Base-by-base conservation (phyloP, 2,888 invertebrate species). In the Sinodicranocentrus sp. region DNA sequence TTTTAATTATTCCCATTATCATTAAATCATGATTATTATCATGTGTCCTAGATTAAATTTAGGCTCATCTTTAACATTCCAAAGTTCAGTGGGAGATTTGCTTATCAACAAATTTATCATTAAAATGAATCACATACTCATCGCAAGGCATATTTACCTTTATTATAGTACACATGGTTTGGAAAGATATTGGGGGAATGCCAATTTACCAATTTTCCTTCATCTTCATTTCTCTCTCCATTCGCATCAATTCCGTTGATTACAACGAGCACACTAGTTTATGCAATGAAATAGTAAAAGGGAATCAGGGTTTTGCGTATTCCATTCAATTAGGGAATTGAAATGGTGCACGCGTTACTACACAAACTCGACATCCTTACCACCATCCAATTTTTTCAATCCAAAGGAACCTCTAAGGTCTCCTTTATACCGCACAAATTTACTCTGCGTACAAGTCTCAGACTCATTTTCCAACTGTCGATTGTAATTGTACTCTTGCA, bases 21-120 rank as follows among this genome's bases (percentile, higher is more conserved):
- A 71, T 71, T 63, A 61, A 48, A 63, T 79, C 71, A 71, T 71
- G 61, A 71, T 79, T 63, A 79, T 28, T 61, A 71, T 71, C 63
- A 33, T 33, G 33, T 71, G 71, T 79, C 71, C 79, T 79, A 71
- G 71, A 71, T 71, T 79, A 71, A 79, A 79, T 48, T 71, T 59
- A 52, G 79, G 71, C 39, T 78, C 78, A 61, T 63, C 63, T 63
- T n/a, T 63, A 28, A 17, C 48, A 48, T 48, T n/a, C 15, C 48
- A 48, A 13, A 48, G n/a, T n/a, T n/a, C n/a, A n/a, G n/a, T 13
- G 39, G 6, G 39, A 6, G 13, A 39, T 39, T 39, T 39, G 13
- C 39, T 39, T 39, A 13, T 39, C 39, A 39, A 39, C 6, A 39
- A 39, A 39, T 39, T 8, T 8, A 39, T 39, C 39, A 39, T 39